phyloP scores from a whole-genome alignment of 2,797 vertebrate genomes.

The Urophycis tenuis region DNA sequence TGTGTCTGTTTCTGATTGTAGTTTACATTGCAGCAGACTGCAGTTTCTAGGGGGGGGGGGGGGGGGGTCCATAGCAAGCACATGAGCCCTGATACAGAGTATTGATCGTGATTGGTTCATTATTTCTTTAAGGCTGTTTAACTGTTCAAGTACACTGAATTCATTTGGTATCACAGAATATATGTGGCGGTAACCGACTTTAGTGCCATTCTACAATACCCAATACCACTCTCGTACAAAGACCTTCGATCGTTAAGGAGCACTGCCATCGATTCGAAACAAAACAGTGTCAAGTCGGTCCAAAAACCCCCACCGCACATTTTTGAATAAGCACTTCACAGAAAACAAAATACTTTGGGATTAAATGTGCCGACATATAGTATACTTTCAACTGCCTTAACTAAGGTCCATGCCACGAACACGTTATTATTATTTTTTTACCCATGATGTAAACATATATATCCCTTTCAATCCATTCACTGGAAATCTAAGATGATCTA shows the following conservation, averaged over 20 bases:
- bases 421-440: not conserved
- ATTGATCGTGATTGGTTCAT: constrained; percentile 27
- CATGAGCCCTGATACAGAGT: constrained; percentile 12
- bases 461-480: not conserved
- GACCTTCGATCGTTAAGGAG: constrained; percentile 20
- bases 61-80: not conserved
- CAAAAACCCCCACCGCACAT: constrained; percentile 18
- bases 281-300: constrained; percentile 21
- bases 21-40: not conserved
- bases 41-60: not conserved
- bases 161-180: constrained; percentile 31
- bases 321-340: constrained; percentile 31
- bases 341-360: constrained; percentile 26
- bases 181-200: not conserved
- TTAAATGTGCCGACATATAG: constrained; percentile 31
- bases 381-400: constrained; percentile 43
- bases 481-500: not conserved
- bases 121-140: constrained; percentile 45
- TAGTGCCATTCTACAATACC: constrained; percentile 17
- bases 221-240: constrained; percentile 28
- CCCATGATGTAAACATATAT: not conserved
- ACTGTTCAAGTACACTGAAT: constrained; percentile 50
- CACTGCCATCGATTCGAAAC: constrained; percentile 6
- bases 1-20: constrained; percentile 4
- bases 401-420: constrained; percentile 29